Evolutionary conservation across 2,888 invertebrate species (phyloP).

Genomic region (Acleris cristana): DNA sequence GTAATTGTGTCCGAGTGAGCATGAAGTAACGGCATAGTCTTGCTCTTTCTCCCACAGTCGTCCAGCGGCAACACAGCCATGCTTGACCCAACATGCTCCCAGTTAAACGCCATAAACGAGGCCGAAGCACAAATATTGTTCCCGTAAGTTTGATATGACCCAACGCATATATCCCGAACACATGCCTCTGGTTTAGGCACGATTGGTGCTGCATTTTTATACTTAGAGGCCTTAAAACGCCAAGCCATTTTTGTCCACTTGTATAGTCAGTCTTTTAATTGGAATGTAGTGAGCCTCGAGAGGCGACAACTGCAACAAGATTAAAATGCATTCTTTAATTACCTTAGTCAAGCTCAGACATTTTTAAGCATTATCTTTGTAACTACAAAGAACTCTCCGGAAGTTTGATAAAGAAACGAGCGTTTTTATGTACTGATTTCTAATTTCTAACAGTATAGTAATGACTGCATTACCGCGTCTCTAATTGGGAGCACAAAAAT

Average conservation of each 20-base stretch:
- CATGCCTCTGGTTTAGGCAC: conserved; percentile 97
- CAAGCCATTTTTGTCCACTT: conserved; percentile 89
- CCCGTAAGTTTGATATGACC: conserved; percentile 96
- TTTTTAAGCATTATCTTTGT: conserved; percentile 22
- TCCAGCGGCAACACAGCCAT: conserved; percentile 94
- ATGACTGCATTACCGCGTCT: conserved; percentile 46
- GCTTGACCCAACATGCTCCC: conserved; percentile 96
- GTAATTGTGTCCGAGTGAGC: conserved; percentile 96
- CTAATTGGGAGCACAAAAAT: conserved; percentile 45
- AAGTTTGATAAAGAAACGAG: conserved; percentile 34
- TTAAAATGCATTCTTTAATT: conserved; percentile 9
- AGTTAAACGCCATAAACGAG: conserved; percentile 97
- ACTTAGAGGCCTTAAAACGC: conserved; percentile 98
- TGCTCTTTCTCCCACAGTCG: conserved; percentile 94
- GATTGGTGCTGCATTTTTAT: conserved; percentile 98
- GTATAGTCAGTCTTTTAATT: conserved; percentile 74
- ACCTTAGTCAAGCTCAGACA: conserved; percentile 7
- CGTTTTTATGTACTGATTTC: conserved; percentile 35
- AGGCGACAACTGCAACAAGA: conserved; percentile 48
- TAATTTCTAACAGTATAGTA: conserved; percentile 44
- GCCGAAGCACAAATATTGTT: conserved; percentile 97
- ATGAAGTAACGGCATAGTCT: conserved; percentile 93
- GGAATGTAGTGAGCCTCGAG: conserved; percentile 69
- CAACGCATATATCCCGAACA: conserved; percentile 94
- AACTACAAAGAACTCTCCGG: conserved; percentile 24